Evolutionary conservation across 2,888 invertebrate genomes (phyloP).

Genomic region (Volucella zonaria): DNA sequence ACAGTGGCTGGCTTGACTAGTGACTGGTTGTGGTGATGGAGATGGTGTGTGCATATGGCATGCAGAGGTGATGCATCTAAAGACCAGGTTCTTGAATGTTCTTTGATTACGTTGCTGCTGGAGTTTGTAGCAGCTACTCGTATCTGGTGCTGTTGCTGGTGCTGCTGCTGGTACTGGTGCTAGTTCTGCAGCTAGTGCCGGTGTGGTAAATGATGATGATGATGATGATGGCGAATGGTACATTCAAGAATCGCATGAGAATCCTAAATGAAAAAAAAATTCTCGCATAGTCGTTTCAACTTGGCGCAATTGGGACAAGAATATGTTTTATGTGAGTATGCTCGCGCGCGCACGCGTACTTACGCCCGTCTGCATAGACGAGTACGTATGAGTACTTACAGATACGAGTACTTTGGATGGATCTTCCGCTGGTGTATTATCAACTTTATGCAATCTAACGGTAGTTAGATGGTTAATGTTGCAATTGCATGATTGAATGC

Average conservation of each 20-base stretch:
- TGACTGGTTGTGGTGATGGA: constrained; percentile 20
- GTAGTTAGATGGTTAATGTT: constrained; percentile 70
- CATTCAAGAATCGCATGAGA: constrained; percentile 42
- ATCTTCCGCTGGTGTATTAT: constrained; percentile 49
- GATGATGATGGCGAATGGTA: constrained; percentile 38
- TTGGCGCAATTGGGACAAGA: constrained; percentile 66
- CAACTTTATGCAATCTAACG: constrained; percentile 72
- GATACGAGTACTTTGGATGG: constrained; percentile 1
- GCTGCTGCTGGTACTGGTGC: too few species aligned
- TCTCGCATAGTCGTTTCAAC: constrained; percentile 30
- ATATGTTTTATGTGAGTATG: constrained; percentile 33
- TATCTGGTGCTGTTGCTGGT: background rate
- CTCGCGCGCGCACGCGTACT: constrained; percentile 28
- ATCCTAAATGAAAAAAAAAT: constrained; percentile 57
- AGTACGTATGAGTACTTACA: background rate
- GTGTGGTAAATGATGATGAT: constrained; percentile 35
- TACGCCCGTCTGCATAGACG: too few species aligned
- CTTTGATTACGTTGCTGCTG: constrained; percentile 22
- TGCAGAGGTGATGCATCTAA: constrained; percentile 43
- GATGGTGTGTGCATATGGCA: constrained; percentile 46
- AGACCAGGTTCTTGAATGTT: constrained; percentile 53
- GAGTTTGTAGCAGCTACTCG: too few species aligned
- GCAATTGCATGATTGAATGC: constrained; percentile 74
- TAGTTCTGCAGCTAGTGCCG: background rate
- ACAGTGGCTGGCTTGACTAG: constrained; percentile 20